These are phyloP conservation scores for Myrmecobius fasciatus DNA, from an alignment of 2,113 vertebrate species.

Conservation along the genomic window DNA sequence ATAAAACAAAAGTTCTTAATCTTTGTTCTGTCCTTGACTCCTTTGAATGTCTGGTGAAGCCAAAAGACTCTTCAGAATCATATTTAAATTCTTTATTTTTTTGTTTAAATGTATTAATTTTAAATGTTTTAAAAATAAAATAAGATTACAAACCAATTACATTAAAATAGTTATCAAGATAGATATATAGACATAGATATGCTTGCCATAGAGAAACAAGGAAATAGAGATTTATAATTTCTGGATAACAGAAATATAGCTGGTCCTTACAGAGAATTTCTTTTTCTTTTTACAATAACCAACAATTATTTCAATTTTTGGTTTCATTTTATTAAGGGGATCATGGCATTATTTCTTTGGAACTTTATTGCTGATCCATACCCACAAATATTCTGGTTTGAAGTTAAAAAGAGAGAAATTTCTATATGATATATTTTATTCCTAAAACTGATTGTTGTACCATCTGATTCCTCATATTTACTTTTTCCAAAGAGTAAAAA, in stretches of 20 bases:
- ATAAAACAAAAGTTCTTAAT: not conserved
- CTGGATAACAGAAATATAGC: not conserved
- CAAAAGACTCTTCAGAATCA: not conserved
- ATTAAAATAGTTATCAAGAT: not conserved
- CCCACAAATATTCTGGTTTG: not conserved
- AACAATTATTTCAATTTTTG: not conserved
- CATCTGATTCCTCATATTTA: constrained; percentile 25
- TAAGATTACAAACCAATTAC: not conserved
- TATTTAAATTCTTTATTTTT: not conserved
- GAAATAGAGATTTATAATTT: not conserved
- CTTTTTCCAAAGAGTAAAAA: constrained; percentile 1
- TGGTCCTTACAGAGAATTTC: not conserved
- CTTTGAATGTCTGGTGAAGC: not conserved
- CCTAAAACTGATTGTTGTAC: not conserved
- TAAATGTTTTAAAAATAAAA: not conserved
- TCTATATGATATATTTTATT: constrained; percentile 5
- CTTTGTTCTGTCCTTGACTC: not conserved
- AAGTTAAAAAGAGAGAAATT: not conserved
- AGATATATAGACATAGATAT: too few species aligned
- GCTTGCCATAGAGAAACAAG: too few species aligned
- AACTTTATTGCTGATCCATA: not conserved
- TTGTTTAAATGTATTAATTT: not conserved
- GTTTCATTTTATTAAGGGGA: not conserved
- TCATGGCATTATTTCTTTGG: not conserved
- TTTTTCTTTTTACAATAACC: not conserved